Conservation (phyloP, 2,113 vertebrate species). For the Petromus typicus region DNA sequence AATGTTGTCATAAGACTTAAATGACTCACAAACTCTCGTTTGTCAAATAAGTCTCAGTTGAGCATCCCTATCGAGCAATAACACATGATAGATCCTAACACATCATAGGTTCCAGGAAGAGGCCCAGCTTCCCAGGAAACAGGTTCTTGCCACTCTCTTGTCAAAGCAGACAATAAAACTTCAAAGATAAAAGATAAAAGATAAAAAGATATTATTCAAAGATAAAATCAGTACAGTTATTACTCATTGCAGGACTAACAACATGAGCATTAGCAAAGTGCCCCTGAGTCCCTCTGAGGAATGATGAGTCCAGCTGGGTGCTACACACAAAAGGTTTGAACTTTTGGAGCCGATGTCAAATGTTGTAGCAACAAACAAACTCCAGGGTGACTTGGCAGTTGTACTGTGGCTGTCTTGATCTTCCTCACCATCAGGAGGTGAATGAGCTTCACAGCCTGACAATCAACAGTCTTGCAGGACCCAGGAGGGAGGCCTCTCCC, state of each 20-base stretch:
- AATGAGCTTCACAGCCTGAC: neutral
- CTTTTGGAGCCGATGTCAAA: neutral
- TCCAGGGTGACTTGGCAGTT: neutral
- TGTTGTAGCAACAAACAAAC: neutral
- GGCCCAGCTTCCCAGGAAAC: neutral
- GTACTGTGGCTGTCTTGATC: neutral
- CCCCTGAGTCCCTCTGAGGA: neutral
- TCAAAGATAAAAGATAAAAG: neutral
- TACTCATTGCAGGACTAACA: neutral
- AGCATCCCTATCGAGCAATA: neutral
- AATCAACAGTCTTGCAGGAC: neutral
- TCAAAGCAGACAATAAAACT: neutral
- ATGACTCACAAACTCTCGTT: neutral
- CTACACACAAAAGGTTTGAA: neutral
- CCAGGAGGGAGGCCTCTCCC: neutral
- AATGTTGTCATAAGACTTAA: neutral
- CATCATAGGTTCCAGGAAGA: neutral
- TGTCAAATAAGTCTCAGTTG: neutral
- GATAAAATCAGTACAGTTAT: neutral
- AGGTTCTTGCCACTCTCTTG: neutral
- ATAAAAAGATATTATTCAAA: too few species aligned
- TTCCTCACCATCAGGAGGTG: neutral
- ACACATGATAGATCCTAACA: neutral
- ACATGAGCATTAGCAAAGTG: neutral
- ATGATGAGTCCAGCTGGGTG: neutral